Percentiles rank a stretch among this genome's conserved stretches.
Evolutionary conservation across 2,797 vertebrate genomes (phyloP).

Genomic region (Melanotaenia parkinsoni): DNA sequence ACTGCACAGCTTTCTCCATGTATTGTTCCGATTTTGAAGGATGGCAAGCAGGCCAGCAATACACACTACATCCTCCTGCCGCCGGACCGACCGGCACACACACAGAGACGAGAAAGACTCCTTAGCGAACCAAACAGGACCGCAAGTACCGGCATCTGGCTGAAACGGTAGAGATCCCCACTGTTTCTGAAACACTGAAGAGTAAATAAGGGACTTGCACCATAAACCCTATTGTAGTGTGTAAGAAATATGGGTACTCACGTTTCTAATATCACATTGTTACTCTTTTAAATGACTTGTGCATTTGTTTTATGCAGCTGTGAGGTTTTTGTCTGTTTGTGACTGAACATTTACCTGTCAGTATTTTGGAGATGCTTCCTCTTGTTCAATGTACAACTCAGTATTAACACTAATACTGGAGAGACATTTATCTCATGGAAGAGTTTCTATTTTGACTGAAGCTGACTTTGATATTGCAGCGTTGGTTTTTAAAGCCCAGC

Average conservation of each 20-base stretch:
- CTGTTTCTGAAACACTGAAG: neutral
- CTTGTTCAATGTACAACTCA: conserved; percentile 25
- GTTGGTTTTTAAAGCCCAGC: neutral
- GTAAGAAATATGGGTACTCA: conserved; percentile 20
- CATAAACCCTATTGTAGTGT: conserved; percentile 12
- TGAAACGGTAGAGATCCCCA: conserved; percentile 76
- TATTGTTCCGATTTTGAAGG: conserved; percentile 96
- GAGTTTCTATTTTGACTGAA: neutral
- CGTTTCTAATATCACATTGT: conserved; percentile 3
- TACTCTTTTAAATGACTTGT: conserved; percentile 24
- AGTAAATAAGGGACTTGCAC: conserved; percentile 20
- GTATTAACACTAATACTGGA: conserved; percentile 41
- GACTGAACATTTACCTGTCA: conserved; percentile 61
- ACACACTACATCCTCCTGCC: conserved; percentile 98
- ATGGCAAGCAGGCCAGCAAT: conserved; percentile 92
- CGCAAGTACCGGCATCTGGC: conserved; percentile 71
- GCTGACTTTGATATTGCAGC: conserved; percentile 17
- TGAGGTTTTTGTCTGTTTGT: conserved; percentile 38
- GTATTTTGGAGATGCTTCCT: conserved; percentile 50
- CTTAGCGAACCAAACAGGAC: conserved; percentile 85
- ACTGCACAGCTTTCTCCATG: conserved; percentile 76
- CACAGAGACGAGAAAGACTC: conserved; percentile 88
- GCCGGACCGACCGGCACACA: conserved; percentile 85
- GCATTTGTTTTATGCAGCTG: conserved; percentile 30
- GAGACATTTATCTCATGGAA: conserved; percentile 43